Conservation (phyloP, 2,797 vertebrate genomes). For the Monodelphis domestica region DNA sequence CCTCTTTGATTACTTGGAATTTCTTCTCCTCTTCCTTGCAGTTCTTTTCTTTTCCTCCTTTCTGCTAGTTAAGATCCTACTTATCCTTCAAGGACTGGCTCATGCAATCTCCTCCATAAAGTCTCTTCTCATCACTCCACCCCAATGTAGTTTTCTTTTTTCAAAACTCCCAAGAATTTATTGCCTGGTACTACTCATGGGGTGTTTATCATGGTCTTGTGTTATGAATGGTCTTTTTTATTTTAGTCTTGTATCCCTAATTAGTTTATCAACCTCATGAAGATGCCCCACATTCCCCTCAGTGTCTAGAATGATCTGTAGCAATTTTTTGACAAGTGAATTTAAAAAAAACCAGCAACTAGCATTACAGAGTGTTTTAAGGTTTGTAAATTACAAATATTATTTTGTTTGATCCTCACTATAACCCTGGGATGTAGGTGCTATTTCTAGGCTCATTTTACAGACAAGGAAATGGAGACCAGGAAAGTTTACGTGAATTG, state of each 20-base stretch:
- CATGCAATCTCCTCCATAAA: background rate
- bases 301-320: background rate
- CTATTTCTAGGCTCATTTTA: background rate
- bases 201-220: background rate
- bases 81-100: background rate
- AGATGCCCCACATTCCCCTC: background rate
- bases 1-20: background rate
- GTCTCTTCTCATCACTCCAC: background rate
- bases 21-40: background rate
- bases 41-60: background rate
- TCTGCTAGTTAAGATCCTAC: background rate
- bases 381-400: background rate
- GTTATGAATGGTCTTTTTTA: background rate
- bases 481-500: background rate
- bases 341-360: background rate
- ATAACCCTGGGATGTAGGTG: background rate
- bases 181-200: background rate
- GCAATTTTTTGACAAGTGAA: background rate
- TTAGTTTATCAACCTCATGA: background rate
- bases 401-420: background rate
- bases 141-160: background rate
- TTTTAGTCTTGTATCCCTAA: background rate
- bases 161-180: background rate
- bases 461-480: background rate
- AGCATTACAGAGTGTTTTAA: background rate